Conservation (phyloP, 2,797 vertebrate genomes). For the Stomatorhinus walkeri region DNA sequence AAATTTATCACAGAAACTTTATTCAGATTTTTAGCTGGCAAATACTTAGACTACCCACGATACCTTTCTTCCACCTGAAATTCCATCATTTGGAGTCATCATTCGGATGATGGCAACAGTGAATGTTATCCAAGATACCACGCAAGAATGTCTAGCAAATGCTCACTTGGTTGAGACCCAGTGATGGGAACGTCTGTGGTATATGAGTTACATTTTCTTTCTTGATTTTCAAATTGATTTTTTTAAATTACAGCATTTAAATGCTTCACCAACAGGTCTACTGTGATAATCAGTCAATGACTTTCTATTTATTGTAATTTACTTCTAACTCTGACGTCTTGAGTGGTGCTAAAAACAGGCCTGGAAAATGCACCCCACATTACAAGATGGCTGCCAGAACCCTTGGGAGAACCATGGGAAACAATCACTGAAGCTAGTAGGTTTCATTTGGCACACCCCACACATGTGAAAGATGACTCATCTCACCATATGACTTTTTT, state of each 20-base stretch:
- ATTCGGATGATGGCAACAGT: not conserved
- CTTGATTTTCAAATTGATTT: not conserved
- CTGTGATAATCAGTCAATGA: not conserved
- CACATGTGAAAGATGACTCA: slow-evolving; percentile 12
- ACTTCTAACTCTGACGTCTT: not conserved
- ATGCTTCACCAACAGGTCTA: not conserved
- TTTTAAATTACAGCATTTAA: not conserved
- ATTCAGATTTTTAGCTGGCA: not conserved
- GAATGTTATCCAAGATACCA: not conserved
- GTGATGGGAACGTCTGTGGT: not conserved
- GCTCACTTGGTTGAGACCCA: not conserved
- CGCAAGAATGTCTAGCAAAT: not conserved
- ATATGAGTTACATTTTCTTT: not conserved
- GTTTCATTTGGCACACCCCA: not conserved
- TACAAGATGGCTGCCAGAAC: not conserved
- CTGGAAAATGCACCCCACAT: slow-evolving; percentile 1
- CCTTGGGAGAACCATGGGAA: slow-evolving; percentile 1
- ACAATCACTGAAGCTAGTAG: slow-evolving; percentile 1
- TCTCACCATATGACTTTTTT: slow-evolving; percentile 10
- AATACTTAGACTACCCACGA: not conserved
- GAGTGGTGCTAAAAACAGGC: not conserved
- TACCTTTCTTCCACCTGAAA: not conserved
- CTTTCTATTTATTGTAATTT: not conserved
- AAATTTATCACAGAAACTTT: not conserved
- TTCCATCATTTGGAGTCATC: not conserved